Evolutionary conservation across 2,113 vertebrate genomes (phyloP), one percentile per base, ranked within the genome.

Genomic region (Panurus biarmicus): DNA sequence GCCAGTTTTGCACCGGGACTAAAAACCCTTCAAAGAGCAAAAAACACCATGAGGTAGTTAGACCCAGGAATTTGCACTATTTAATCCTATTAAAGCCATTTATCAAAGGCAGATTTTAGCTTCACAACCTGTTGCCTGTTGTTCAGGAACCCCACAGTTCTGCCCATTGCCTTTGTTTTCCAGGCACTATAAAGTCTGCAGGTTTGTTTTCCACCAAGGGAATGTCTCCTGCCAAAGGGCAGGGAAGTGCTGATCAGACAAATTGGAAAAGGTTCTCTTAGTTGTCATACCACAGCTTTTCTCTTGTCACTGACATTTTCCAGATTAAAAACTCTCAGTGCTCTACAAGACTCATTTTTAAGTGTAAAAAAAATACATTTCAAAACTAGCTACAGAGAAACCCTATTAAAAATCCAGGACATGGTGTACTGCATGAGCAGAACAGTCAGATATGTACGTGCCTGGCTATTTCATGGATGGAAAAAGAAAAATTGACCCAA

Each of bases 401-500:
- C 67, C 50, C 24, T 42, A 64, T 48, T 60, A 57, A 94, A 94
- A 91, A 31, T 15, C 40, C 22, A 64, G 90, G 70, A 60, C 83
- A 91, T 24, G 50, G 44, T 31, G 82, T 95, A 83, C 76, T 62
- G 31, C 81, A 89, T 1, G 8, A 42, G 45, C 42, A 94, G 54
- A 91, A 65, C 69, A 69, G 80, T 79, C 53, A 93, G 82, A 81
- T 94, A 78, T 74, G 51, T 69, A 58, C 60, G 81, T 26, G 89
- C 74, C 87, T 84, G 58, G 70, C 72, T 87, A 87, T 91, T 95
- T 94, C 76, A 93, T 85, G 82, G 66, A 50, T 95, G 56, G 90
- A 96, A 94, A 96, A 89, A 83, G 29, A 91, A 96, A 92, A 92
- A 84, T 65, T 23, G 70, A 80, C 70, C 83, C 80, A 89, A 81